phyloP scores from a whole-genome alignment of 2,797 vertebrate species.

The Chiloscyllium punctatum region DNA sequence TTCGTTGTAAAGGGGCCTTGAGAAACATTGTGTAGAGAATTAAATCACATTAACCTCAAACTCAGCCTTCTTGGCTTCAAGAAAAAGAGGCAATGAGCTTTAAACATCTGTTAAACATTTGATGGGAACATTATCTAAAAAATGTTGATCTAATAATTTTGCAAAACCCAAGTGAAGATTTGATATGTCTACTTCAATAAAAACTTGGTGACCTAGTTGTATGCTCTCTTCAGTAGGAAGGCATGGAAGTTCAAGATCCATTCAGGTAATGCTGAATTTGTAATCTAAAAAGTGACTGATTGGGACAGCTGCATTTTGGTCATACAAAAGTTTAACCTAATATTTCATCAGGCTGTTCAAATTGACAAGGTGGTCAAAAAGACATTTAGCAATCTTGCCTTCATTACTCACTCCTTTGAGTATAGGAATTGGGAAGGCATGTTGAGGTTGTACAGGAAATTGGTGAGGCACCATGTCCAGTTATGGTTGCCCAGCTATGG shows the following conservation, averaged over 20 bases:
- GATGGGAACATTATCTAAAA: background rate
- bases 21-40: conserved; percentile 79
- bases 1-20: conserved; percentile 92
- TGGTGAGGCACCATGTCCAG: too few species aligned
- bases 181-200: background rate
- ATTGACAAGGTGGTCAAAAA: background rate
- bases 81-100: conserved; percentile 71
- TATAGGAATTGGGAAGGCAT: too few species aligned
- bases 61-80: conserved; percentile 87
- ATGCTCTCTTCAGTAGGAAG: too few species aligned
- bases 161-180: background rate
- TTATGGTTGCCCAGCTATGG: too few species aligned
- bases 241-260: background rate
- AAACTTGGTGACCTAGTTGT: too few species aligned
- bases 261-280: background rate
- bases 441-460: too few species aligned
- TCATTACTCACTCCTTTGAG: too few species aligned
- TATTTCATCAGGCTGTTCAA: background rate
- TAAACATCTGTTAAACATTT: background rate
- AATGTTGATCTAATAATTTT: background rate
- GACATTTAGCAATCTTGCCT: too few species aligned
- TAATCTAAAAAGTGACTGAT: background rate
- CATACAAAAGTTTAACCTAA: background rate
- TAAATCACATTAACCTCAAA: conserved; percentile 96
- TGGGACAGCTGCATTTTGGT: background rate